Base-by-base conservation (phyloP, 1,140 invertebrate species). In the Dendrolimus punctatus region DNA sequence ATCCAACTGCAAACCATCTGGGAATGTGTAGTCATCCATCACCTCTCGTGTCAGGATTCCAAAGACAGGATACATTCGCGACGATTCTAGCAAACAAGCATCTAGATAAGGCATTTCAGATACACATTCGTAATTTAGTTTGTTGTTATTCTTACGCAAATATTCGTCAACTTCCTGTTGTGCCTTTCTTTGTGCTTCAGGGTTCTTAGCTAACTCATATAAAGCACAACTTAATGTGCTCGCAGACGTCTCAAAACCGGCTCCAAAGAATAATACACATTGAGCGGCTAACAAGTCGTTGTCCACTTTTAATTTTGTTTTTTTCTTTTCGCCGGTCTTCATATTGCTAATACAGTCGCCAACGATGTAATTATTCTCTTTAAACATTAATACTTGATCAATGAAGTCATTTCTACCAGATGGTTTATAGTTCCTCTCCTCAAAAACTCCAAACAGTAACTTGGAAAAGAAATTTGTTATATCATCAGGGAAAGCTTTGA, bases 91-190 rank as follows among this genome's bases (percentile, higher is more conserved):
- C 10, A 79, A 50, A 44, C 73, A 74, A 36, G 66, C 62, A 1
- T 73, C 59, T 0, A 79, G 39, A 48, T 67, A 79, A 8, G 66
- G 59, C 43, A 90, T 58, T 46, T 88, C 77, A 40, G 65, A 73
- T 0, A 90, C 55, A 10, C 60, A 57, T 5, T 89, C 87, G 6
- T 64, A 70, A 0, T 68, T 73, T n/a, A 88, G 7, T 47, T 83
- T 60, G 0, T 80, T 84, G n/a, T 74, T 50, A 46, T 87, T 60
- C 53, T 72, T 65, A 5, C 61, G 39, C 8, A 85, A 55, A 5
- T 84, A 71, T 36, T 66, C 57, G 6, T 83, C 72, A 0, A 93
- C 88, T 79, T 93, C 92, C 37, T 83, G 60, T 7, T 80, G 64
- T 0, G 89, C 62, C 55, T 78, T 84, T 0, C 87, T 66, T 64